These are phyloP conservation scores for Grantiella picta DNA, from an alignment of 2,113 vertebrate genomes.

Conservation along the genomic window DNA sequence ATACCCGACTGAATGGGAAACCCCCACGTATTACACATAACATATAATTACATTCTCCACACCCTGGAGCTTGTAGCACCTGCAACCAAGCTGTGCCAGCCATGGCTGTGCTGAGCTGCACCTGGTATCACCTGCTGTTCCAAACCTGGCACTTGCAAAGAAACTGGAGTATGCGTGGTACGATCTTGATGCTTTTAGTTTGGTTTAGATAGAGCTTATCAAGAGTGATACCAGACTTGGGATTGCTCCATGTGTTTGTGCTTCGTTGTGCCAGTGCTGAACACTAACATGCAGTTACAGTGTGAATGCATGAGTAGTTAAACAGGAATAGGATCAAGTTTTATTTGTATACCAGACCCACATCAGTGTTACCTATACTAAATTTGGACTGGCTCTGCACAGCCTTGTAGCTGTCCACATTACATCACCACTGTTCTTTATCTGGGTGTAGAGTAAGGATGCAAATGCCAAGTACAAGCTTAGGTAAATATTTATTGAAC, in stretches of 20 bases:
- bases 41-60: neutral
- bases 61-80: neutral
- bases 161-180: accelerated
- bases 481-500: neutral
- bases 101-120: neutral
- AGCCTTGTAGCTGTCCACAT: neutral
- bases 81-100: neutral
- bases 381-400: neutral
- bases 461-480: neutral
- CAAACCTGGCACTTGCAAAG: neutral
- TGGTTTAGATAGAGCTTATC: neutral
- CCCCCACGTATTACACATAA: neutral
- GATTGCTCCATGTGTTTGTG: neutral
- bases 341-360: neutral
- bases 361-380: neutral
- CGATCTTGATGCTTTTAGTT: neutral
- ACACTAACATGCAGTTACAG: neutral
- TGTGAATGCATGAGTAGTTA: neutral
- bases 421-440: neutral
- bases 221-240: neutral
- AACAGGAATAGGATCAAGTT: neutral
- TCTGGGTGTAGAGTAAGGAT: neutral
- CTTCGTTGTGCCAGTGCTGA: neutral
- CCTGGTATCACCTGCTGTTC: neutral
- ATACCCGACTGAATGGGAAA: neutral